Base-by-base conservation (phyloP, 1,140 invertebrate genomes). In the Marisa cornuarietis region DNA sequence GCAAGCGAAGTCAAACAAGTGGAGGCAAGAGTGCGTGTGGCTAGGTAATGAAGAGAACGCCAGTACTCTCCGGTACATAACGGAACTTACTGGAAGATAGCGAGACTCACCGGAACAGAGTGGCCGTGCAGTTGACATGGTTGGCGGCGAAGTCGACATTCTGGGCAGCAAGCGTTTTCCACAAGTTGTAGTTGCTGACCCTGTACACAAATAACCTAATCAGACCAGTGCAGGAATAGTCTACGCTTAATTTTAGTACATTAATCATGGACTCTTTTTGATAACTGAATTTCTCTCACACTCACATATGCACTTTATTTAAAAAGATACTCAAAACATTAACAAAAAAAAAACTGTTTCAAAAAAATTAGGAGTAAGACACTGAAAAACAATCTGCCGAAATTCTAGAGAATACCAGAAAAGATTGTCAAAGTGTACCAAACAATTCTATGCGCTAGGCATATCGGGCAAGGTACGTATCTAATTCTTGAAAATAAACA, bases 121-220 rank as follows among this genome's bases (percentile, higher is more conserved):
- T 86, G 82, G 20, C 82, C 82, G 65, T 84, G 51, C 54, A 86
- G 78, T n/a, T 69, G 76, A 72, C 86, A 87, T 76, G 82, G 82
- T 69, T 72, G 65, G 52, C 81, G 75, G 52, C 73, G 71, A 13
- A 75, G 74, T 10, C 80, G 81, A 84, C 85, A 86, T 52, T 76
- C 78, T 26, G 85, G 85, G 82, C 86, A 87, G 75, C 86, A 87
- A 16, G 77, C 81, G 69, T 81, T 80, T 31, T 81, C 74, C 62
- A 81, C 80, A 51, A 84, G 80, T 52, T 84, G 81, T 24, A 86
- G 58, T 61, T 86, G 81, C 76, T 87, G 84, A 63, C 86, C 86
- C 86, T 87, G 81, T 42, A 83, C 82, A 51, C n/a, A 31, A 81
- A 72, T 72, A 74, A 26, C 22, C 20, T 58, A n/a, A 22, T 31